A percentile compares a stretch with the other conserved stretches of the same genome.
Conservation (phyloP, 2,888 invertebrate genomes). For the Argyresthia albistria region DNA sequence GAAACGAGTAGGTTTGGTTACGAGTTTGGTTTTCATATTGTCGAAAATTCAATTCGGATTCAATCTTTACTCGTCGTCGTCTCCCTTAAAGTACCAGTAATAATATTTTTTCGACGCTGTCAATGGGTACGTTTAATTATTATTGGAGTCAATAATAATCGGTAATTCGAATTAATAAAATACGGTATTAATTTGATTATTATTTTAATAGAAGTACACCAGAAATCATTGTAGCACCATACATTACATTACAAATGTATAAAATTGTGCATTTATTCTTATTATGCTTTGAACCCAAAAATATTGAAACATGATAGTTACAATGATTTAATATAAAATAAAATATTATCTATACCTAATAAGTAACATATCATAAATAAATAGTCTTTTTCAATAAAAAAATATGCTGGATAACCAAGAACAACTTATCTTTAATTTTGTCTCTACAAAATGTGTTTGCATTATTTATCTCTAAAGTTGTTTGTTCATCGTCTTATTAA, state of each 20-base stretch:
- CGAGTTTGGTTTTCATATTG: no score
- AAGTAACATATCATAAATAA: background rate
- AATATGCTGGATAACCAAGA: background rate
- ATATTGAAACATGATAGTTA: background rate
- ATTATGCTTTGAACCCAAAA: conserved; percentile 13
- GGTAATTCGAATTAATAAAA: no score
- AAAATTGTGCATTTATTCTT: conserved; percentile 53
- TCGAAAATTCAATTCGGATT: no score
- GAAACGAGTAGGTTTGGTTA: no score
- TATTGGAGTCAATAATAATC: background rate
- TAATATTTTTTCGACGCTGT: no score
- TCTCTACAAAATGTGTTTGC: no score
- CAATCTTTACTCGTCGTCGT: no score
- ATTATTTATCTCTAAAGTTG: background rate
- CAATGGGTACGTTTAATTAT: no score
- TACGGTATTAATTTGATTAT: background rate
- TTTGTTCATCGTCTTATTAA: background rate
- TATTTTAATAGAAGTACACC: conserved; percentile 50
- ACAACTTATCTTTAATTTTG: background rate
- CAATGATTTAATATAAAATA: background rate
- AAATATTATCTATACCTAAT: no score
- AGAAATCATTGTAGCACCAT: conserved; percentile 65
- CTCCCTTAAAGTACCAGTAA: no score
- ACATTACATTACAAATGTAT: conserved; percentile 68
- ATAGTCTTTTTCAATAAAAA: background rate